Conservation (phyloP, 2,113 vertebrate species). For the Platycercus adscitus region DNA sequence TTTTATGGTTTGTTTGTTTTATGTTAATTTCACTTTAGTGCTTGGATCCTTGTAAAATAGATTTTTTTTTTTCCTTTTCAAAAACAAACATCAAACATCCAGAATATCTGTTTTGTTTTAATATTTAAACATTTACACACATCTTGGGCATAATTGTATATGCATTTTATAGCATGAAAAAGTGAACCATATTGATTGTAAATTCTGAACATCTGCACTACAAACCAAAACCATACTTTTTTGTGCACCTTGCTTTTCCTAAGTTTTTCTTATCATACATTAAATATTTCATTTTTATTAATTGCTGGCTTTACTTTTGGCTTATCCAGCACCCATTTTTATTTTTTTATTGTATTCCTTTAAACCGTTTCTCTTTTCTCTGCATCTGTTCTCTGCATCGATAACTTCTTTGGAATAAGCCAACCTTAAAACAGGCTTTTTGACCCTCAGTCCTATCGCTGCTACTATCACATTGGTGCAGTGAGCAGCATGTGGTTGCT, state of each 20-base stretch:
- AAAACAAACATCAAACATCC: slow-evolving; percentile 48
- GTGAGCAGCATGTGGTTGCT: accelerated
- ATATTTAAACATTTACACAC: slow-evolving; percentile 66
- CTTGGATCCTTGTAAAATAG: slow-evolving; percentile 42
- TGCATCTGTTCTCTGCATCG: neutral
- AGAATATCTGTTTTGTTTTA: slow-evolving; percentile 63
- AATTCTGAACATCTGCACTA: slow-evolving; percentile 44
- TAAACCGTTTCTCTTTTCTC: neutral
- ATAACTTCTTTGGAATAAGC: neutral
- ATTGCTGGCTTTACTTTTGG: slow-evolving; percentile 7
- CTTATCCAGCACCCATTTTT: neutral
- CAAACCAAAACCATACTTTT: slow-evolving; percentile 36
- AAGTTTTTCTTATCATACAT: slow-evolving; percentile 4
- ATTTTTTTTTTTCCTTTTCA: neutral
- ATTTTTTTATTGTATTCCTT: neutral
- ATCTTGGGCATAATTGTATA: slow-evolving; percentile 59
- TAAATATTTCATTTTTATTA: slow-evolving; percentile 1
- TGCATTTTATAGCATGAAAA: slow-evolving; percentile 60
- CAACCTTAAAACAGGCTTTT: neutral
- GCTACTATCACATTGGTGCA: neutral
- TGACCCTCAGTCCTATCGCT: neutral
- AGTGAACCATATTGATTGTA: slow-evolving; percentile 64
- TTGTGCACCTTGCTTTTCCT: slow-evolving; percentile 51
- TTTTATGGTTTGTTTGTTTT: slow-evolving; percentile 69
- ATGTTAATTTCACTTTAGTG: slow-evolving; percentile 64